phyloP scores from a whole-genome alignment of 2,888 invertebrate species.

The Drosophila testacea region DNA sequence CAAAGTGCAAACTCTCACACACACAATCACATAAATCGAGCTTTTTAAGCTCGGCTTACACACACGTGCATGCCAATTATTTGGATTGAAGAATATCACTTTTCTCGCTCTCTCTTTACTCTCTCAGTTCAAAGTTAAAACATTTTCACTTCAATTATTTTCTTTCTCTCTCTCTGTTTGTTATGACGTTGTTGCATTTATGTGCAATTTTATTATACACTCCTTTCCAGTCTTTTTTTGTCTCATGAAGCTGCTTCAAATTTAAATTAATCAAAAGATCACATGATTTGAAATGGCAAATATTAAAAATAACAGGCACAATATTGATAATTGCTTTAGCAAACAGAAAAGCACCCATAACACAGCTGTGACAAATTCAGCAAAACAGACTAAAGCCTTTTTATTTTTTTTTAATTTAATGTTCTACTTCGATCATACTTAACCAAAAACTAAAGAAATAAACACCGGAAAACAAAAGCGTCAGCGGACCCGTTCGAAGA shows the following conservation, averaged over 20 bases:
- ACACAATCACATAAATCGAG: constrained; percentile 21
- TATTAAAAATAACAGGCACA: constrained; percentile 8
- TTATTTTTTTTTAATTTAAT: background rate
- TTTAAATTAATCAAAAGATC: constrained; percentile 43
- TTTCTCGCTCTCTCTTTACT: constrained; percentile 10
- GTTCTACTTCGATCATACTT: constrained; percentile 20
- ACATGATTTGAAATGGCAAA: constrained; percentile 42
- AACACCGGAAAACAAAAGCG: constrained; percentile 9
- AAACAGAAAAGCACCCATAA: constrained; percentile 27
- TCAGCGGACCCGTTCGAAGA: constrained; percentile 42
- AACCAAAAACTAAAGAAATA: constrained; percentile 8
- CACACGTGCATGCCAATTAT: constrained; percentile 35
- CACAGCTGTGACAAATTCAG: constrained; percentile 7
- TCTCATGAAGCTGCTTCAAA: constrained; percentile 14
- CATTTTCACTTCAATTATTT: constrained; percentile 52
- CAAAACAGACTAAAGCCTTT: background rate
- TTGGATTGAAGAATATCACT: constrained; percentile 21
- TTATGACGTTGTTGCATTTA: constrained; percentile 45
- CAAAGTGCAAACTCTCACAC: constrained; percentile 61
- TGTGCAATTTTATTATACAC: constrained; percentile 29
- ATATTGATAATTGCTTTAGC: constrained; percentile 41
- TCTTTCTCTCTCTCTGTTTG: constrained; percentile 1
- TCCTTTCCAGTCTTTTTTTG: constrained; percentile 10
- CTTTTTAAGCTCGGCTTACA: constrained; percentile 62
- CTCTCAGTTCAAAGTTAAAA: constrained; percentile 26